Percentiles rank a stretch among this genome's conserved stretches.
These are phyloP conservation scores for Phalanger gymnotis DNA, from an alignment of 2,797 vertebrate genomes.

Conservation along the genomic window DNA sequence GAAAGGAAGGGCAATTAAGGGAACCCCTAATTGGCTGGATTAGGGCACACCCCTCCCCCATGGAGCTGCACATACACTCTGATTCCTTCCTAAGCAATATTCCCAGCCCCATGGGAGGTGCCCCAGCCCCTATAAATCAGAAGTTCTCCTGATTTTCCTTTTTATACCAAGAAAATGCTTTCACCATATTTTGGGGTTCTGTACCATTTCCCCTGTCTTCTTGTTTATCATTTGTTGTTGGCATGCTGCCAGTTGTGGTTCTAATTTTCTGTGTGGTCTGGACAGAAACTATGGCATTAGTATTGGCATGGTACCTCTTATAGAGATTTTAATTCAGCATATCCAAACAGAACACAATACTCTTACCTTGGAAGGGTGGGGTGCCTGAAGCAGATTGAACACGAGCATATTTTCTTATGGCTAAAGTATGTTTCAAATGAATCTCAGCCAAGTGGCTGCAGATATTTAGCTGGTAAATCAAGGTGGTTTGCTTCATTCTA, in stretches of 20 bases:
- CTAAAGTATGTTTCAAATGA: not conserved
- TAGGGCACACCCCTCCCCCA: not conserved
- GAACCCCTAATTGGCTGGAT: not conserved
- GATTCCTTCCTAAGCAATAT: not conserved
- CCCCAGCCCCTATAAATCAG: not conserved
- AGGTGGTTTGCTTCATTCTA: not conserved
- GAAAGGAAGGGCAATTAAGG: not conserved
- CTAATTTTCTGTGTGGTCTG: not conserved
- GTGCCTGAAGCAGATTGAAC: not conserved
- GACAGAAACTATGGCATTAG: not conserved
- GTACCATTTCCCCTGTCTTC: not conserved
- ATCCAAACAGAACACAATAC: not conserved
- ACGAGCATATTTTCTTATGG: not conserved
- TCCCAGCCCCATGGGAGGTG: not conserved
- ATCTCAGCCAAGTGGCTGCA: not conserved
- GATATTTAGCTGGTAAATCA: slow-evolving; percentile 1
- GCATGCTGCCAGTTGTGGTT: not conserved
- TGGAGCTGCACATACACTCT: not conserved
- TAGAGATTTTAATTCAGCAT: not conserved
- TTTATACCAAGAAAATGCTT: not conserved
- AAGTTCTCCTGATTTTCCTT: not conserved
- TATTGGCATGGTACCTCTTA: not conserved
- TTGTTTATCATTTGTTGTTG: not conserved
- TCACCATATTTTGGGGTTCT: not conserved
- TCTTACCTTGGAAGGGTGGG: not conserved